Evolutionary conservation across 2,113 vertebrate species (phyloP).

Genomic region (Neofelis nebulosa): DNA sequence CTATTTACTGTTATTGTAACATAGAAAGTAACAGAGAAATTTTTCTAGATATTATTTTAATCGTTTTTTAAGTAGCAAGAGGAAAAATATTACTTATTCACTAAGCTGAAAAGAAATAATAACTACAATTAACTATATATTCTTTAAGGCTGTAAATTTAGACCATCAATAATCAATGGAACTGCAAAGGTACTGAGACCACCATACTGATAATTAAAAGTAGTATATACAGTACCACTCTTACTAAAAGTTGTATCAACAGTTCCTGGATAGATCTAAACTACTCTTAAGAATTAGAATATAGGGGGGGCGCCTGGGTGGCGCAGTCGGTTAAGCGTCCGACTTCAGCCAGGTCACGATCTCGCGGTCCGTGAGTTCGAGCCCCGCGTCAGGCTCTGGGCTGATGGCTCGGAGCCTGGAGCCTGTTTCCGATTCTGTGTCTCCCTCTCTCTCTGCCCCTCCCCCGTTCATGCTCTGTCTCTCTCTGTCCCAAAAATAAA

Average conservation of each 20-base stretch:
- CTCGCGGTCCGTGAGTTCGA: no score
- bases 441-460: no score
- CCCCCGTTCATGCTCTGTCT: no score
- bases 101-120: background rate
- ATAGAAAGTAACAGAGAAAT: background rate
- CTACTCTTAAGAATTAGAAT: background rate
- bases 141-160: background rate
- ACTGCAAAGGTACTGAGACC: background rate
- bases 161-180: background rate
- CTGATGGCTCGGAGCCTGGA: no score
- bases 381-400: no score
- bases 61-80: background rate
- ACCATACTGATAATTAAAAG: background rate
- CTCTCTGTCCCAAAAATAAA: no score
- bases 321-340: no score
- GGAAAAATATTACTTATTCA: background rate
- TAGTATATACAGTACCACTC: background rate
- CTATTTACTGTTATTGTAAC: background rate
- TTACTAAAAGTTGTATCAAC: background rate
- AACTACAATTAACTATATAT: background rate
- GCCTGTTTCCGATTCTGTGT: no score
- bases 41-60: slow-evolving; percentile 14
- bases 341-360: no score
- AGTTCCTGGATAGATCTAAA: background rate
- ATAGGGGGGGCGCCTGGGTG: no score